Percentiles rank a stretch among this genome's conserved stretches.
These are phyloP conservation scores for Columba guinea DNA, from an alignment of 2,797 vertebrate genomes.

Conservation along the genomic window DNA sequence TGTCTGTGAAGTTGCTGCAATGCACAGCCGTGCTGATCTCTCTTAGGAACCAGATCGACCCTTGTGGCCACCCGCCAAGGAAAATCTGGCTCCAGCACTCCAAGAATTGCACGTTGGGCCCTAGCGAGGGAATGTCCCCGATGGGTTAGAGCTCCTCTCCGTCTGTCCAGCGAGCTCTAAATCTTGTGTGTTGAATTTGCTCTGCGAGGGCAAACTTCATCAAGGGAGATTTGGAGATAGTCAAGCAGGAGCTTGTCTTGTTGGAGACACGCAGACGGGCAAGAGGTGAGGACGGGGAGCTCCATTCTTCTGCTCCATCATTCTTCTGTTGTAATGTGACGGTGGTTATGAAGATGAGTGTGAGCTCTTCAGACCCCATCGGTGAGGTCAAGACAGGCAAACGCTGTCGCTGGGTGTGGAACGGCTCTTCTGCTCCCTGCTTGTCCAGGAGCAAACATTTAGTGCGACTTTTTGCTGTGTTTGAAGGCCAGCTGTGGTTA, in stretches of 20 bases:
- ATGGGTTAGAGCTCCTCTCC: not conserved
- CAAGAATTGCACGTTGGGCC: conserved; percentile 40
- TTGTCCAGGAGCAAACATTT: not conserved
- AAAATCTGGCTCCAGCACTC: conserved; percentile 10
- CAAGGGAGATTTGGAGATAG: fast-evolving
- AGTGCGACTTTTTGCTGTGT: not conserved
- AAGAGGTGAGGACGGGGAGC: not conserved
- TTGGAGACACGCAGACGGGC: fast-evolving
- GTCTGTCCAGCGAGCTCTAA: not conserved
- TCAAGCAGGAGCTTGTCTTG: not conserved
- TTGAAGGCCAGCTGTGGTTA: not conserved
- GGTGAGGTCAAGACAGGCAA: not conserved
- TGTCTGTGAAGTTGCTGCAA: not conserved
- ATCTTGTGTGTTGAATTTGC: not conserved
- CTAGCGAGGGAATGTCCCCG: not conserved
- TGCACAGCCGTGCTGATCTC: not conserved
- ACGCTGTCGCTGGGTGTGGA: not conserved
- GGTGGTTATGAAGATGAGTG: not conserved
- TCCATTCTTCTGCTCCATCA: fast-evolving
- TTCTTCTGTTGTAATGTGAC: not conserved
- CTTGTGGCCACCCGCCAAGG: conserved; percentile 11
- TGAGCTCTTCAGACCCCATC: not conserved
- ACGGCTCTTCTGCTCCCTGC: not conserved
- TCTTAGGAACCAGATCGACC: not conserved
- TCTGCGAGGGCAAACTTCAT: not conserved